phyloP scores from a whole-genome alignment of 1,140 invertebrate species.

The Euura lappo region DNA sequence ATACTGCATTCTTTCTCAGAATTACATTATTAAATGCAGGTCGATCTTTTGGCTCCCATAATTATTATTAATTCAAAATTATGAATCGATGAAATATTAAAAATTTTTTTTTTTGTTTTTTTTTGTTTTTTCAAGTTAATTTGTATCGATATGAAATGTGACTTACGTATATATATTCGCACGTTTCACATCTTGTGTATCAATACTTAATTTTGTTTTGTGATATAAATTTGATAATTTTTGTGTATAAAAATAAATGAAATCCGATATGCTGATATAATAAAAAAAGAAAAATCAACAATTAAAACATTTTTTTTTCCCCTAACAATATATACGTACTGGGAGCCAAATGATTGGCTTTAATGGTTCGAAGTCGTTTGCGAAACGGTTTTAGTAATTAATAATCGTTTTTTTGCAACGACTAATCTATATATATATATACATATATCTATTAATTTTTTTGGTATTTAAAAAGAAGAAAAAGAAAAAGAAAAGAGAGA shows the following conservation, averaged over 20 bases:
- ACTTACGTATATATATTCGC: too few species aligned
- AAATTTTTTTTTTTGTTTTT: not conserved
- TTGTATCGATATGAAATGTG: too few species aligned
- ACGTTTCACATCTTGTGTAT: too few species aligned
- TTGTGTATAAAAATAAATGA: slow-evolving; percentile 11
- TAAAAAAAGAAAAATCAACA: slow-evolving; percentile 27
- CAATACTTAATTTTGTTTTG: too few species aligned
- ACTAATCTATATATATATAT: too few species aligned
- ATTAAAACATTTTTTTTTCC: slow-evolving; percentile 49
- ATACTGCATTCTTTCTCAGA: slow-evolving; percentile 52
- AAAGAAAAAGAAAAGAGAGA: too few species aligned
- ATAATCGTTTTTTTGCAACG: not conserved
- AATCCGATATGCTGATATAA: slow-evolving; percentile 15
- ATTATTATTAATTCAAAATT: not conserved
- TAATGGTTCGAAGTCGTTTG: slow-evolving; percentile 42
- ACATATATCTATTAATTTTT: too few species aligned
- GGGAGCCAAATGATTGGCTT: slow-evolving; percentile 55
- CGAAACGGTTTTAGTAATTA: slow-evolving; percentile 10
- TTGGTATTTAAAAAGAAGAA: too few species aligned
- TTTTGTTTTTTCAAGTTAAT: not conserved
- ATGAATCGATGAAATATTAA: not conserved
- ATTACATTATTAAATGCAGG: slow-evolving; percentile 39
- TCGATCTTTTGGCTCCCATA: slow-evolving; percentile 58
- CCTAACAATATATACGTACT: slow-evolving; percentile 46
- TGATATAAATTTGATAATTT: not conserved